Evolutionary conservation across 2,113 vertebrate genomes (phyloP), one percentile per base, ranked within the genome.

Genomic region (Lontra canadensis): DNA sequence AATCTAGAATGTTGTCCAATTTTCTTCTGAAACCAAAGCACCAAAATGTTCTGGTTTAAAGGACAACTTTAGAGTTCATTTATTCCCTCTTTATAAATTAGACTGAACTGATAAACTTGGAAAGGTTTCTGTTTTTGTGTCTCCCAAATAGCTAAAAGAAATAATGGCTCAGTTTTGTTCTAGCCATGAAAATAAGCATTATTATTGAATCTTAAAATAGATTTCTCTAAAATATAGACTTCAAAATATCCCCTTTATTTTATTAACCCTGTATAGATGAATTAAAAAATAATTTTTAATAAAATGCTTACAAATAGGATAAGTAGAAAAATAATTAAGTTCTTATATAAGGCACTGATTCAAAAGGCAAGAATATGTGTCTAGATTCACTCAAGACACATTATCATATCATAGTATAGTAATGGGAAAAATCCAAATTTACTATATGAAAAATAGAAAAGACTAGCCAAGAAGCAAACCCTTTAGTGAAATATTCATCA

Each of bases 121-220:
- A 97, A 98, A 96, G 94, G 96, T 96, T 97, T 98, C 95, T 98
- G 59, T 98, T 73, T 65, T 92, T 61, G 81, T 96, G 91, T 98
- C 98, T 98, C 97, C 96, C 87, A 95, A 96, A 97, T 44, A 97
- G 95, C 74, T 98, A 98, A 98, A 98, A 98, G 97, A 98, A 98
- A 98, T 98, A 98, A 98, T 98, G 91, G 95, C 94, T 96, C 39
- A 21, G 47, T 86, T 93, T 94, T 96, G 17, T 96, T 73, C 44
- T 93, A 73, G 71, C n/a, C 25, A 61, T 20, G 42, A 94, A 94
- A 92, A 59, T 78, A 69, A 91, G 65, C 95, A 47, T 90, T 55
- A 95, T 23, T 96, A 84, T 21, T 95, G 29, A 71, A 90, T 90
- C 42, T 87, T 92, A 96, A 94, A 95, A 67, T 47, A 89, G 34